phyloP scores from a whole-genome alignment of 1,140 invertebrate genomes.

The Bombus waltoni region DNA sequence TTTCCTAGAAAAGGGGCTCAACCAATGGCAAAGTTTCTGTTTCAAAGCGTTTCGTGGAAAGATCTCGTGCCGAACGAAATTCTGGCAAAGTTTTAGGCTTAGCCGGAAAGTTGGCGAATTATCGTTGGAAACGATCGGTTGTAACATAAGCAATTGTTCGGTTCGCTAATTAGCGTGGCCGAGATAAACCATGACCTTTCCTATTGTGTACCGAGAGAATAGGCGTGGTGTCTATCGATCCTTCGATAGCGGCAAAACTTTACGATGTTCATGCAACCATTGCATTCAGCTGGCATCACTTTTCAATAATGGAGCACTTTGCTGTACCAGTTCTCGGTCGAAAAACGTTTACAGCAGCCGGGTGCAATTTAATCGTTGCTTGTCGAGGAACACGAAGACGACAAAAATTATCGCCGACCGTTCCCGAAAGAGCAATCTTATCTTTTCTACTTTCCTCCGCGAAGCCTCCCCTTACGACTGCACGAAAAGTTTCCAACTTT shows the following conservation, averaged over 20 bases:
- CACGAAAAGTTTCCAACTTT: background rate
- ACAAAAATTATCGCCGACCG: background rate
- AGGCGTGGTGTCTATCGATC: conserved; percentile 52
- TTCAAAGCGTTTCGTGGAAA: background rate
- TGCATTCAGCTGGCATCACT: conserved; percentile 24
- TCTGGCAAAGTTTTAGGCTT: background rate
- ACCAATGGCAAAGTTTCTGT: background rate
- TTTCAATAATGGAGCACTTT: conserved; percentile 39
- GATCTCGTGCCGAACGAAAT: conserved; percentile 21
- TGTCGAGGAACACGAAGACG: background rate
- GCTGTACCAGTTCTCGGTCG: conserved; percentile 1
- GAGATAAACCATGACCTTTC: conserved; percentile 55
- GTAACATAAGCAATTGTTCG: background rate
- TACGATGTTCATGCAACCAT: conserved; percentile 38
- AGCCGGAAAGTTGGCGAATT: background rate
- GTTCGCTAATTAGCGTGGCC: conserved; percentile 37
- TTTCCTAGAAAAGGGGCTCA: background rate
- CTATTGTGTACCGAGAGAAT: conserved; percentile 23
- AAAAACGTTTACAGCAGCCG: background rate
- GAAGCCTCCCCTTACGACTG: background rate
- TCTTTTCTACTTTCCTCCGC: background rate
- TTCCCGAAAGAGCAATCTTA: background rate
- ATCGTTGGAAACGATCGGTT: conserved; percentile 3
- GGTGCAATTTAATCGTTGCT: conserved; percentile 13
- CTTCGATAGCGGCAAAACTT: conserved; percentile 35